Conservation (phyloP, 2,113 vertebrate species). For the Cinclus mexicanus region DNA sequence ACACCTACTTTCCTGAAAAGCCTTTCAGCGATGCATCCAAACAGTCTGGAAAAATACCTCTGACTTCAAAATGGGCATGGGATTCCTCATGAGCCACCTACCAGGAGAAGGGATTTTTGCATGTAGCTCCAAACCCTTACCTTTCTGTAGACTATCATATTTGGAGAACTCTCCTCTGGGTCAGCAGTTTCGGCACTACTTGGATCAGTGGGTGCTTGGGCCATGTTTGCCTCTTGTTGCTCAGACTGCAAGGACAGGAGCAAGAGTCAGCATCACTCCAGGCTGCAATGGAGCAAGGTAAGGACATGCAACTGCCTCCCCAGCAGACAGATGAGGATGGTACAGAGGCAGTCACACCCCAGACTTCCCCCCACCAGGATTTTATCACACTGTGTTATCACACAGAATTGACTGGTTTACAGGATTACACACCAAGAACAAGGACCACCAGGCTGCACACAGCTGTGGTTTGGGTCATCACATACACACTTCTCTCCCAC, state of each 20-base stretch:
- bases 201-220: slow-evolving; percentile 83
- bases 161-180: slow-evolving; percentile 92
- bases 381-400: background rate
- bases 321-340: background rate
- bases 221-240: slow-evolving; percentile 78
- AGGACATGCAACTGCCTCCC: background rate
- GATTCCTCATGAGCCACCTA: background rate
- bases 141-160: slow-evolving; percentile 97
- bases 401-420: background rate
- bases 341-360: background rate
- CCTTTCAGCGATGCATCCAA: background rate
- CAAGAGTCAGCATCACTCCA: slow-evolving; percentile 15
- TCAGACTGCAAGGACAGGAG: slow-evolving; percentile 64
- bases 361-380: background rate
- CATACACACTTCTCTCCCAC: background rate
- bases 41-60: background rate
- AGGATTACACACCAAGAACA: background rate
- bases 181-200: slow-evolving; percentile 75
- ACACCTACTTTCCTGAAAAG: background rate
- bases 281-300: background rate
- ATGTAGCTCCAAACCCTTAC: slow-evolving; percentile 63
- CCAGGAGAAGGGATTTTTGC: background rate
- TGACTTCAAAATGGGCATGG: background rate
- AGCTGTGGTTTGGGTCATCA: background rate
- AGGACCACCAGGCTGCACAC: fast-evolving